These are phyloP conservation scores for Iguana delicatissima DNA, from an alignment of 2,797 vertebrate species.

Conservation along the genomic window DNA sequence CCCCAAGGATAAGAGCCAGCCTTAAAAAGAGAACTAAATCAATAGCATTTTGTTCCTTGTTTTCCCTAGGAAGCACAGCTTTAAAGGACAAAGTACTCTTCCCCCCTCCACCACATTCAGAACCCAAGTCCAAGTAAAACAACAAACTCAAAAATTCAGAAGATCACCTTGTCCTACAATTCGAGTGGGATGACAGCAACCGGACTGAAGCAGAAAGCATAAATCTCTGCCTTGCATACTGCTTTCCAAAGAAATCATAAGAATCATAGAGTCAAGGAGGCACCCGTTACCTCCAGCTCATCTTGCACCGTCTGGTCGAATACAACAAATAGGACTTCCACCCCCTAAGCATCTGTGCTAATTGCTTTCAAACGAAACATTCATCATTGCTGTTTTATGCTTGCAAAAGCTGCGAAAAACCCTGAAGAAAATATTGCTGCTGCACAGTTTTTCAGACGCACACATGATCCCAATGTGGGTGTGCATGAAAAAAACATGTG, in stretches of 20 bases:
- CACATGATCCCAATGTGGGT: no score
- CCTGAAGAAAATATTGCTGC: not conserved
- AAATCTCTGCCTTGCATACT: no score
- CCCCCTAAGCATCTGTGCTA: not conserved
- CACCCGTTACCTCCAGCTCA: not conserved
- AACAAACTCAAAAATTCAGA: not conserved
- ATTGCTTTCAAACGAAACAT: not conserved
- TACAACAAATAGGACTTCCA: not conserved
- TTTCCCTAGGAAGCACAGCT: constrained; percentile 33
- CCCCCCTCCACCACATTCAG: not conserved
- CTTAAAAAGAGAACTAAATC: constrained; percentile 29
- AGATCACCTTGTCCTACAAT: no score
- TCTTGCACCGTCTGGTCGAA: constrained; percentile 9
- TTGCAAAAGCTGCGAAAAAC: constrained; percentile 5
- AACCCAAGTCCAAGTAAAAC: not conserved
- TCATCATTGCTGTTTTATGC: constrained; percentile 20
- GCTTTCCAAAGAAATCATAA: no score
- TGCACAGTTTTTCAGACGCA: no score
- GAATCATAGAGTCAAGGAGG: not conserved
- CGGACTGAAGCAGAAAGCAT: no score
- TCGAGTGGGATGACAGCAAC: no score
- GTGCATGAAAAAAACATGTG: no score
- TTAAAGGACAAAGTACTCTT: not conserved
- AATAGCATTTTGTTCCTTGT: constrained; percentile 42
- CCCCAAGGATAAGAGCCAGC: constrained; percentile 29